Conservation (phyloP, 23 tunicate genomes). For the Trididemnum miniatum region DNA sequence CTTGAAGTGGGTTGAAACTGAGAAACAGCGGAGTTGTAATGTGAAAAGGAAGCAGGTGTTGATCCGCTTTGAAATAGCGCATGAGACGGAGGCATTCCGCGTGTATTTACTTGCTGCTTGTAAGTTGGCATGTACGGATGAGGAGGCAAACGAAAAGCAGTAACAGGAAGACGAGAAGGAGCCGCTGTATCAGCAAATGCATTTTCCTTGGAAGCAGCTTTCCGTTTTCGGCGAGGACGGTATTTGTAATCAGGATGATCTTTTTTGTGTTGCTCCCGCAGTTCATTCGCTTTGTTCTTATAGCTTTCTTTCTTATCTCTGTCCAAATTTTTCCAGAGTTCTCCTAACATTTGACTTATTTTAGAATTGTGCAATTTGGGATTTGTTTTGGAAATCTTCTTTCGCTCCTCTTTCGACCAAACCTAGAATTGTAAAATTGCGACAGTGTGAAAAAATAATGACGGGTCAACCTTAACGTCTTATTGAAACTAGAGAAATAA, state of each 20-base stretch:
- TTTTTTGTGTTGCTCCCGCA: neutral
- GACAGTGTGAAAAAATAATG: too few relatives aligned
- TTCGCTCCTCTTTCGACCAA: neutral
- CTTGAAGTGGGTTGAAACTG: too few relatives aligned
- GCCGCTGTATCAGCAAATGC: neutral
- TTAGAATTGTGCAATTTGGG: neutral
- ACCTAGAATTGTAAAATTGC: too few relatives aligned
- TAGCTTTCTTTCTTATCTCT: neutral
- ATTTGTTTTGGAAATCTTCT: neutral
- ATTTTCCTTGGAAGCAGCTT: neutral
- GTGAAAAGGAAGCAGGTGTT: too few relatives aligned
- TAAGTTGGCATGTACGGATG: too few relatives aligned
- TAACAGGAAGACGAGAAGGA: neutral
- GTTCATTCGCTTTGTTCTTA: neutral
- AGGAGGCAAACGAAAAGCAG: too few relatives aligned
- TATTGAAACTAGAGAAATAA: too few relatives aligned
- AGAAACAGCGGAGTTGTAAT: too few relatives aligned
- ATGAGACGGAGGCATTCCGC: too few relatives aligned
- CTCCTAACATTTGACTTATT: neutral
- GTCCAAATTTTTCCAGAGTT: neutral
- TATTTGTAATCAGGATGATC: slow-evolving; percentile 26
- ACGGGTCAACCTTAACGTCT: too few relatives aligned
- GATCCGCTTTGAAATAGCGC: too few relatives aligned
- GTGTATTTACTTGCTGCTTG: too few relatives aligned
- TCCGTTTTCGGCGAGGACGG: slow-evolving; percentile 2